Conservation (phyloP, 2,797 vertebrate genomes). For the Chaenodraco wilsoni region DNA sequence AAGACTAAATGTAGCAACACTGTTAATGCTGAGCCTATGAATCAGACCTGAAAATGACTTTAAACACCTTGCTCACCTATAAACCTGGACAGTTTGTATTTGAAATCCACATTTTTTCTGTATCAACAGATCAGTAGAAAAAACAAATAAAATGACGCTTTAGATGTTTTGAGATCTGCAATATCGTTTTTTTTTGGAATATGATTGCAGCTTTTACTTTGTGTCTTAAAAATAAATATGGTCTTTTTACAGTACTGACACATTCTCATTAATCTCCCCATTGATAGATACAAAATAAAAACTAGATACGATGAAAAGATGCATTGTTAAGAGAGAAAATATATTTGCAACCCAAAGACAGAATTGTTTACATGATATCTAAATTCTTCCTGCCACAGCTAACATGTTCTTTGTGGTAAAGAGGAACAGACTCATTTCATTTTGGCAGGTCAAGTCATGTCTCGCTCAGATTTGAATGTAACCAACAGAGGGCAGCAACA, state of each 20-base stretch:
- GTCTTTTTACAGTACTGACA: not conserved
- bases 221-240: conserved; percentile 1
- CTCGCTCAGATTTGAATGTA: conserved; percentile 26
- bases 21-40: not conserved
- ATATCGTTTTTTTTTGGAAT: not conserved
- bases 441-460: conserved; percentile 36
- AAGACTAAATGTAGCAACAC: not conserved
- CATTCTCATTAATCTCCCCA: not conserved
- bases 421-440: conserved; percentile 31
- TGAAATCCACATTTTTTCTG: not conserved
- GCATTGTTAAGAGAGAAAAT: not conserved
- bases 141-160: not conserved
- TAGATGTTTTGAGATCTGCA: not conserved
- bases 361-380: not conserved
- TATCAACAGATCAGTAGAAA: not conserved
- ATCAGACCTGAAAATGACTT: not conserved
- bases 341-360: not conserved
- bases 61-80: not conserved
- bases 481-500: conserved; percentile 69
- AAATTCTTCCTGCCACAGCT: not conserved
- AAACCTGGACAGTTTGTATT: not conserved
- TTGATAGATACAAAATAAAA: not conserved
- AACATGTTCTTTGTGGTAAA: conserved; percentile 17
- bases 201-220: conserved; percentile 1
- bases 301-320: not conserved